These are phyloP conservation scores for Eulimnadia texana DNA, from an alignment of 1,140 invertebrate genomes.

Conservation along the genomic window DNA sequence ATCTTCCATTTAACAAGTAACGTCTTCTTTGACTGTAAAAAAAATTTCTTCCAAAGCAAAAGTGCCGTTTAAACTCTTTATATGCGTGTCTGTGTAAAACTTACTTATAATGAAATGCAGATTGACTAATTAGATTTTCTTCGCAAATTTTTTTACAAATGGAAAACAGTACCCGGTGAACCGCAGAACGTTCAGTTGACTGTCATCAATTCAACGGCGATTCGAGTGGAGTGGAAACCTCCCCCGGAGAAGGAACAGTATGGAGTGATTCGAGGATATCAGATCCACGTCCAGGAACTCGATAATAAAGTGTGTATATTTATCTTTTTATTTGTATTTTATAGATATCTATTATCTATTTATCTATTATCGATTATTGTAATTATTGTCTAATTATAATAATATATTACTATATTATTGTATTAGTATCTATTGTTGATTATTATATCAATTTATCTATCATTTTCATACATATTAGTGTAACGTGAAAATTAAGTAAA, in stretches of 20 bases:
- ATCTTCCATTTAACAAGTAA: not conserved
- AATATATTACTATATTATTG: too few species aligned
- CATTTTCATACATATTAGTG: too few species aligned
- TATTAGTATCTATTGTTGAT: too few species aligned
- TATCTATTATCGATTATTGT: not conserved
- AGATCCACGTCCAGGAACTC: constrained; percentile 86
- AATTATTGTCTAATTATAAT: not conserved
- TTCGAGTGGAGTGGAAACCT: constrained; percentile 81
- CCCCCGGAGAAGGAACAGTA: constrained; percentile 79
- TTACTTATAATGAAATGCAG: too few species aligned
- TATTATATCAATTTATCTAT: too few species aligned
- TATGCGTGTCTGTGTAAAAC: too few species aligned
- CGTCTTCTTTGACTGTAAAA: not conserved
- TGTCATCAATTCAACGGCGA: constrained; percentile 80
- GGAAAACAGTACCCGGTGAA: constrained; percentile 80
- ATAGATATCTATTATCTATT: not conserved
- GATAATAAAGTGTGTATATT: constrained; percentile 60
- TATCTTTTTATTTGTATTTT: not conserved
- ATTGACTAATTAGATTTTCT: too few species aligned
- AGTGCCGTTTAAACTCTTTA: too few species aligned
- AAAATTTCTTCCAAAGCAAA: too few species aligned
- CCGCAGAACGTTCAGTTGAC: constrained; percentile 76
- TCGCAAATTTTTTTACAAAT: too few species aligned
- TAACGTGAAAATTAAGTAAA: too few species aligned
- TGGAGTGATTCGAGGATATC: constrained; percentile 92